phyloP scores from a whole-genome alignment of 2,888 invertebrate species.

The Celastrina argiolus region DNA sequence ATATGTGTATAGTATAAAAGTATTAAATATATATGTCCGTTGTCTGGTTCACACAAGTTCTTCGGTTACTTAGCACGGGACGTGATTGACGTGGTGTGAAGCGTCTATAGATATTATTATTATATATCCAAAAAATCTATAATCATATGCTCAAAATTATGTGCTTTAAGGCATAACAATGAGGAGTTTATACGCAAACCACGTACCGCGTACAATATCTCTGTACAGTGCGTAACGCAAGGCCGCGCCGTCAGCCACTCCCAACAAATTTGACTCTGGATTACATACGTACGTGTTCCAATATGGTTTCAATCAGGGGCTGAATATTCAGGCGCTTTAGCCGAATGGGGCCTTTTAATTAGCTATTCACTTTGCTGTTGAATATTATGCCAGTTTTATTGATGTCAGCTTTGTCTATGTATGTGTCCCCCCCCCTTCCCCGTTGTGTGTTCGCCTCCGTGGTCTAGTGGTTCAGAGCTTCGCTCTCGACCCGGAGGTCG shows the following conservation, averaged over 20 bases:
- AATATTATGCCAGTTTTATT: background rate
- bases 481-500: no score
- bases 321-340: constrained; percentile 26
- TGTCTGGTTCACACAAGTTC: no score
- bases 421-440: no score
- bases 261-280: constrained; percentile 26
- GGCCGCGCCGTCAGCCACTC: constrained; percentile 7
- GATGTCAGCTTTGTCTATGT: background rate
- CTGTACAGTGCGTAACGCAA: constrained; percentile 1
- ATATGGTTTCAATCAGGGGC: constrained; percentile 26
- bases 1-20: no score
- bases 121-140: background rate
- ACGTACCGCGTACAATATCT: background rate
- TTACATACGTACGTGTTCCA: constrained; percentile 26
- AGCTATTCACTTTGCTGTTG: constrained; percentile 16
- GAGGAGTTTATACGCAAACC: background rate
- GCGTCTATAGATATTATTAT: no score
- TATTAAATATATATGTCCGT: no score
- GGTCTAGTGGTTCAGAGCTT: no score
- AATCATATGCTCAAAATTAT: background rate
- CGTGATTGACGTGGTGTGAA: no score
- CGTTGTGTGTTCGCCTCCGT: no score
- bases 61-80: no score
- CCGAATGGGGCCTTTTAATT: constrained; percentile 25
- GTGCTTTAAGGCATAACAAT: constrained; percentile 5